phyloP scores from a whole-genome alignment of 2,888 invertebrate species.

The Lasioglossum leucozonium region DNA sequence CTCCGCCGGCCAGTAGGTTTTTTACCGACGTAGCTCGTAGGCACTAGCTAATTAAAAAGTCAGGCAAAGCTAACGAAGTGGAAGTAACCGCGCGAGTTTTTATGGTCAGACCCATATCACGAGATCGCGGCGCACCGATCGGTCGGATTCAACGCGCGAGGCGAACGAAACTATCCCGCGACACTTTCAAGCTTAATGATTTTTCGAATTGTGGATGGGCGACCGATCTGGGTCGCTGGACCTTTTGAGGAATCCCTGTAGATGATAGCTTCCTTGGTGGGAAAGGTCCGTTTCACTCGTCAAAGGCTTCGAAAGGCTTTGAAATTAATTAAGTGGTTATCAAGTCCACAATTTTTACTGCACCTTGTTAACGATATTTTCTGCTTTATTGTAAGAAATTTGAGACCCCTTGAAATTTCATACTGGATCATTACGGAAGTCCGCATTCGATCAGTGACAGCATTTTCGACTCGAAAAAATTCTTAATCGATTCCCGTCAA shows the following conservation, averaged over 20 bases:
- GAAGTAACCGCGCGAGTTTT: slow-evolving; percentile 63
- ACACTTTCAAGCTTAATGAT: neutral
- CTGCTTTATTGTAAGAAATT: neutral
- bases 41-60: slow-evolving; percentile 75
- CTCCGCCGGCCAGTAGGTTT: slow-evolving; percentile 78
- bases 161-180: neutral
- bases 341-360: neutral
- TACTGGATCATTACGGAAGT: neutral
- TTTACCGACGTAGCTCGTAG: slow-evolving; percentile 81
- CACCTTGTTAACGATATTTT: neutral
- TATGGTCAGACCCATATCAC: slow-evolving; percentile 82
- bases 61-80: slow-evolving; percentile 58
- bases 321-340: neutral
- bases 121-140: slow-evolving; percentile 61
- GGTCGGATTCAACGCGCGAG: slow-evolving; percentile 48
- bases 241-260: neutral
- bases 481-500: too few relatives aligned
- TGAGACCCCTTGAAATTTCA: neutral
- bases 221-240: neutral
- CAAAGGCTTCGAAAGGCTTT: neutral
- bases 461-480: too few relatives aligned
- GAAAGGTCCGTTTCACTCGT: neutral
- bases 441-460: too few relatives aligned
- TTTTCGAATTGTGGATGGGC: neutral
- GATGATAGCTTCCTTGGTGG: neutral